Conservation (phyloP, 2,113 vertebrate genomes). For the Cyprinodon variegatus region DNA sequence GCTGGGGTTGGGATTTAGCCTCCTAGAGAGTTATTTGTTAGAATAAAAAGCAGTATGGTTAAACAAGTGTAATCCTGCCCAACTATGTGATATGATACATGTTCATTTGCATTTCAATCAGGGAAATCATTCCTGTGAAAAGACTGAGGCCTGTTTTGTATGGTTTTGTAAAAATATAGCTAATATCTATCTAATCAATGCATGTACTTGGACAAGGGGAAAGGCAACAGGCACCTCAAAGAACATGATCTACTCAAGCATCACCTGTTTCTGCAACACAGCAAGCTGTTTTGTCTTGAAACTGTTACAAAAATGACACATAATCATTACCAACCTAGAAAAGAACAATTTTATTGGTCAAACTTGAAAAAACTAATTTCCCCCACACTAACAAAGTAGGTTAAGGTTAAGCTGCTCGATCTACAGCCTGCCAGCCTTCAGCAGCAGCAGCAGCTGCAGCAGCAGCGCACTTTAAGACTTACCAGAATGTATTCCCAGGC, state of each 20-base stretch:
- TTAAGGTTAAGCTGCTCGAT: constrained; percentile 71
- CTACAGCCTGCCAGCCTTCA: constrained; percentile 43
- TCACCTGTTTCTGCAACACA: constrained; percentile 63
- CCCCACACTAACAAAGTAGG: constrained; percentile 77
- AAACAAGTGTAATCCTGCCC: constrained; percentile 4
- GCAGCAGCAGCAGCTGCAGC: constrained; percentile 35
- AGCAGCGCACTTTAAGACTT: constrained; percentile 79
- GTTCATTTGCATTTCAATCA: constrained; percentile 26
- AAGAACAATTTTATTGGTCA: constrained; percentile 6
- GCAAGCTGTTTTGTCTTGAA: constrained; percentile 53
- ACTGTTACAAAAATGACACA: constrained; percentile 20
- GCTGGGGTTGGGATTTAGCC: constrained; percentile 11
- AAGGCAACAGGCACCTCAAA: constrained; percentile 62
- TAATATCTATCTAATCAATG: constrained; percentile 18
- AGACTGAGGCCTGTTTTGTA: constrained; percentile 1
- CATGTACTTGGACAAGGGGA: constrained; percentile 9
- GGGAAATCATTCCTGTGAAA: constrained; percentile 9
- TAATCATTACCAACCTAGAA: background rate
- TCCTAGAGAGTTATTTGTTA: background rate
- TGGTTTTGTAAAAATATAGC: background rate
- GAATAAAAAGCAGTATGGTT: background rate
- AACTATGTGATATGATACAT: constrained; percentile 13
- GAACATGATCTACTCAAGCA: constrained; percentile 58
- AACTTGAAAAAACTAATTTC: constrained; percentile 66
- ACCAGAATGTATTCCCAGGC: constrained; percentile 76